Conservation (phyloP, 1,140 invertebrate genomes). For the Drosophila mauritiana region DNA sequence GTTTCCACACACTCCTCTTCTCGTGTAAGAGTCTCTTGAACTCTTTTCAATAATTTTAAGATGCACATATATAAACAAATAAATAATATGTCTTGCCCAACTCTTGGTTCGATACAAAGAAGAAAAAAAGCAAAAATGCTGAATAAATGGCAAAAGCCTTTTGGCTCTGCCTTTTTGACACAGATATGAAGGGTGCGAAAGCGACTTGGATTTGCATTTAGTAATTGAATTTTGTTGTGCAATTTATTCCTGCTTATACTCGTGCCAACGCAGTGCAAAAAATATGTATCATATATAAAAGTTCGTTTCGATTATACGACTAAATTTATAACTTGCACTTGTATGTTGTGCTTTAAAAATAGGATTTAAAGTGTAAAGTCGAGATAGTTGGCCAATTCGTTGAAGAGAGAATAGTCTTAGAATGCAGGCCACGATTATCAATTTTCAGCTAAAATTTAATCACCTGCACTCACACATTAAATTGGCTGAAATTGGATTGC, state of each 20-base stretch:
- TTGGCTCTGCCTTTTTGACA: conserved; percentile 68
- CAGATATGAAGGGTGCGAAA: conserved; percentile 42
- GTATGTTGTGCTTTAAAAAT: too few species aligned
- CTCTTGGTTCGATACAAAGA: conserved; percentile 45
- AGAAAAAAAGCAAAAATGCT: conserved; percentile 36
- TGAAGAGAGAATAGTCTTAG: too few species aligned
- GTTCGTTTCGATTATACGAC: too few species aligned
- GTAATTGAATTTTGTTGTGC: conserved; percentile 81
- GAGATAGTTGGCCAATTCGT: too few species aligned
- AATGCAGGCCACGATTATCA: too few species aligned
- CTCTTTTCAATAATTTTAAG: conserved; percentile 73
- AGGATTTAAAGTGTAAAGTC: too few species aligned
- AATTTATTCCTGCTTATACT: conserved; percentile 63
- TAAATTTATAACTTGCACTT: too few species aligned
- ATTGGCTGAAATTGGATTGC: neutral
- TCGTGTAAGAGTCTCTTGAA: conserved; percentile 55
- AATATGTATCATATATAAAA: too few species aligned
- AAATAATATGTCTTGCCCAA: conserved; percentile 67
- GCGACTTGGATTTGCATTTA: conserved; percentile 72
- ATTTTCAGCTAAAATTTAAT: neutral
- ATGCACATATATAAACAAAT: conserved; percentile 69
- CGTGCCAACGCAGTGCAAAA: conserved; percentile 55
- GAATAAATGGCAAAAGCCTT: conserved; percentile 65
- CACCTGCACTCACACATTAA: neutral
- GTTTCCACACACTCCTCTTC: conserved; percentile 14